Conservation (phyloP, 2,113 vertebrate genomes). For the Siniperca knerii region DNA sequence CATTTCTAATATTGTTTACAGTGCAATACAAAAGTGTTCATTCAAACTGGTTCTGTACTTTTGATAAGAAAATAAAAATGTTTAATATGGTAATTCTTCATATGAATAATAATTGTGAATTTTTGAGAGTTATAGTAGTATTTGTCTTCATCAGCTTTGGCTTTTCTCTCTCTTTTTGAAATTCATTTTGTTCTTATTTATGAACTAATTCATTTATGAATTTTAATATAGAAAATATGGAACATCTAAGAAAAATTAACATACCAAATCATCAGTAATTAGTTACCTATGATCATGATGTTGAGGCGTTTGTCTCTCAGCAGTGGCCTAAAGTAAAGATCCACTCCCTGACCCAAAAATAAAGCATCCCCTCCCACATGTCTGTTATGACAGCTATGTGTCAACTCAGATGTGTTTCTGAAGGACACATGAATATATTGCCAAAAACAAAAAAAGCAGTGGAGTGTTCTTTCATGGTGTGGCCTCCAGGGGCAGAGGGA, state of each 20-base stretch:
- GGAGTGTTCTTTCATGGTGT: constrained; percentile 77
- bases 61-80: constrained; percentile 90
- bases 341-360: constrained; percentile 61
- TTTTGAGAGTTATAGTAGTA: constrained; percentile 85
- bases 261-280: constrained; percentile 89
- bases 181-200: constrained; percentile 76
- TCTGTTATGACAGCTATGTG: constrained; percentile 53
- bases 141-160: constrained; percentile 92
- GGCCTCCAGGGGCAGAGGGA: constrained; percentile 68
- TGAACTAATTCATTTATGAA: constrained; percentile 85
- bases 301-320: constrained; percentile 80
- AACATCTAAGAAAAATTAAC: constrained; percentile 93
- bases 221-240: constrained; percentile 90
- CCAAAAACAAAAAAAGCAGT: constrained; percentile 55
- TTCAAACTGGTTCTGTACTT: constrained; percentile 90
- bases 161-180: constrained; percentile 80
- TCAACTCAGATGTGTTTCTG: constrained; percentile 72
- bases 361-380: constrained; percentile 46
- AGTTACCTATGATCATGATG: constrained; percentile 88
- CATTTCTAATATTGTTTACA: constrained; percentile 88
- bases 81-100: constrained; percentile 88
- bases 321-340: constrained; percentile 66
- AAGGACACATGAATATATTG: constrained; percentile 71
- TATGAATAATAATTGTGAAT: constrained; percentile 84
- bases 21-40: constrained; percentile 91